Percentiles rank a stretch among this genome's conserved stretches.
Evolutionary conservation across 2,797 vertebrate genomes (phyloP).

Genomic region (Hippocampus kuda): DNA sequence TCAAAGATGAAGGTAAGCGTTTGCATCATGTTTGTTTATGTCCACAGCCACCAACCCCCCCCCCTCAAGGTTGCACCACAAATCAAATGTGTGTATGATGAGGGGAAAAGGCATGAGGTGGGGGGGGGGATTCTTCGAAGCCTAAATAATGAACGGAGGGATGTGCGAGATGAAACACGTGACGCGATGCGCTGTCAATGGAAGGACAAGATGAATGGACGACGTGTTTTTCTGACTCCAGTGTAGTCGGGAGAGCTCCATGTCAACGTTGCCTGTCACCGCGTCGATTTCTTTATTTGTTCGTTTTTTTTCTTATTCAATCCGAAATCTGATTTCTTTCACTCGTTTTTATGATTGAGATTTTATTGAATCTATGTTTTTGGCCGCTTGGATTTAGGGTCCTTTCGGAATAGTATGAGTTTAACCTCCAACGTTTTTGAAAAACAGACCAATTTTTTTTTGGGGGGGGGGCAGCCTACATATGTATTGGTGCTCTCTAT

Average conservation of each 20-base stretch:
- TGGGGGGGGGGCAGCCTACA: too few relatives aligned
- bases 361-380: too few relatives aligned
- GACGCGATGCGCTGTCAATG: conserved; percentile 1
- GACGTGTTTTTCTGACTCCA: not conserved
- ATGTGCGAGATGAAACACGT: not conserved
- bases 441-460: not conserved
- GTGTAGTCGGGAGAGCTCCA: too few relatives aligned
- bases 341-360: too few relatives aligned
- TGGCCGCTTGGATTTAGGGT: too few relatives aligned
- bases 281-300: too few relatives aligned
- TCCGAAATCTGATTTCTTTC: too few relatives aligned
- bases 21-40: not conserved
- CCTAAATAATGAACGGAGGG: not conserved
- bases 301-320: too few relatives aligned
- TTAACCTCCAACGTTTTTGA: too few relatives aligned
- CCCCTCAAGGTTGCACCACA: not conserved
- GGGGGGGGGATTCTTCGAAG: not conserved
- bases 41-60: not conserved
- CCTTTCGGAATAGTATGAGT: too few relatives aligned
- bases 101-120: not conserved
- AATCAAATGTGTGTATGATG: not conserved
- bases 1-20: not conserved
- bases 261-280: too few relatives aligned
- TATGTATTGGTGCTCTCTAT: too few relatives aligned
- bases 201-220: conserved; percentile 6